Base-by-base conservation (phyloP, 2,113 vertebrate species). In the Mugil cephalus region DNA sequence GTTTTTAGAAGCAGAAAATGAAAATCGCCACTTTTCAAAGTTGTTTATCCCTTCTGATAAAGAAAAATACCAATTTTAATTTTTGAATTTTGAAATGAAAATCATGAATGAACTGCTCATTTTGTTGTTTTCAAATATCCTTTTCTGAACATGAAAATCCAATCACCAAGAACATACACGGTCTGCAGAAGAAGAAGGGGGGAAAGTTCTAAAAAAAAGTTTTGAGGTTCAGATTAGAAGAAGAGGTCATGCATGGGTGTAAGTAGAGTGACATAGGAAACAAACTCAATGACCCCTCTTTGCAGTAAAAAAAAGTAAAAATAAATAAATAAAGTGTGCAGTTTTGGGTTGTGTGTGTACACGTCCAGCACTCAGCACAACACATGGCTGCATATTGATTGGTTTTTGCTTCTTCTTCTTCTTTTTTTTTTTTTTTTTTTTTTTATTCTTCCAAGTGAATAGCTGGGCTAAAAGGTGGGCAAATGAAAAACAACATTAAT, bases 401-500 rank as follows among this genome's bases (percentile, higher is more conserved):
- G 72, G 58, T 69, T 87, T 83, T 82, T 69, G 36, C 53, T 56
- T 58, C 40, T 61, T 39, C 21, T 24, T 43, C 35, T 48, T 43
- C 69, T 62, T 65, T 77, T 84, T 69, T 45, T 12, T n/a, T 39
- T 34, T 24, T 43, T 39, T 48, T 43, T 72, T 62, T 65, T 77
- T 84, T 69, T 45, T 12, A 76, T 73, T 78, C 61, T 55, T 81
- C 39, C 14, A 35, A 79, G 78, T 75, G 48, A 87, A 82, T 69
- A 80, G 71, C 34, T 51, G 71, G 67, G 70, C 77, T 88, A 89
- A 90, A 77, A 88, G 81, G 72, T 74, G 65, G 59, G 77, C 82
- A 79, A 86, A 84, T 81, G 80, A 90, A 90, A 89, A 93, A 91
- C 89, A 91, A 71, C 88, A 93, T 93, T 69, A 93, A 94, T 90